Conservation (phyloP, 2,797 vertebrate genomes). For the Pangasius macronema region DNA sequence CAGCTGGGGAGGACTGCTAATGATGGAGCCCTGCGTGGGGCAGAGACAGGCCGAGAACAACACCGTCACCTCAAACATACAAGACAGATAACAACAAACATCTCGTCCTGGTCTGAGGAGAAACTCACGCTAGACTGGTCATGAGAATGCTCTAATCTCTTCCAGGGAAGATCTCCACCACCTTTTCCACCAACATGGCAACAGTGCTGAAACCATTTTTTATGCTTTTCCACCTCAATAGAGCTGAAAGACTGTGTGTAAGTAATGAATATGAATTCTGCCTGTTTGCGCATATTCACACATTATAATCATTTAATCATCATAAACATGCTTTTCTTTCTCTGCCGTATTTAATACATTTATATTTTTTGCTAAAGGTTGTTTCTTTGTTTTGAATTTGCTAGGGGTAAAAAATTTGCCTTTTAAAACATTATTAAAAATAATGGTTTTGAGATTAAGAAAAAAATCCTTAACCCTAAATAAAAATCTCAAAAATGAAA, state of each 20-base stretch:
- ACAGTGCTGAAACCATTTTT: not conserved
- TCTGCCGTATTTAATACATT: no score
- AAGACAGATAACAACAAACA: conserved; percentile 14
- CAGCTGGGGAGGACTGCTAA: conserved; percentile 95
- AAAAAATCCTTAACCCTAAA: no score
- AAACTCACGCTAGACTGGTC: not conserved
- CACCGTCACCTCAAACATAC: conserved; percentile 49
- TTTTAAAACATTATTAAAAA: not conserved
- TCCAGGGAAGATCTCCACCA: not conserved
- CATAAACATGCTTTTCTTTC: no score
- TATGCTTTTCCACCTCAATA: not conserved
- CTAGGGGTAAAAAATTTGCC: not conserved
- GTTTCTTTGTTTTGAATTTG: no score
- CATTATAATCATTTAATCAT: no score
- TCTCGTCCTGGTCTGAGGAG: not conserved
- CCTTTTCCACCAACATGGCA: conserved; percentile 20
- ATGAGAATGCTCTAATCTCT: not conserved
- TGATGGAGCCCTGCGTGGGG: conserved; percentile 95
- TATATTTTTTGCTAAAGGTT: no score
- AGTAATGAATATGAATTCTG: not conserved
- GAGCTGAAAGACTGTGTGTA: not conserved
- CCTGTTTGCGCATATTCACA: not conserved
- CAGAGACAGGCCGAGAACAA: conserved; percentile 64
- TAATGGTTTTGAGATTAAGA: not conserved
- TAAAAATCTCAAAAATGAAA: not conserved